phyloP scores from a whole-genome alignment of 2,113 vertebrate genomes.

The Myanophis thanlyinensis region DNA sequence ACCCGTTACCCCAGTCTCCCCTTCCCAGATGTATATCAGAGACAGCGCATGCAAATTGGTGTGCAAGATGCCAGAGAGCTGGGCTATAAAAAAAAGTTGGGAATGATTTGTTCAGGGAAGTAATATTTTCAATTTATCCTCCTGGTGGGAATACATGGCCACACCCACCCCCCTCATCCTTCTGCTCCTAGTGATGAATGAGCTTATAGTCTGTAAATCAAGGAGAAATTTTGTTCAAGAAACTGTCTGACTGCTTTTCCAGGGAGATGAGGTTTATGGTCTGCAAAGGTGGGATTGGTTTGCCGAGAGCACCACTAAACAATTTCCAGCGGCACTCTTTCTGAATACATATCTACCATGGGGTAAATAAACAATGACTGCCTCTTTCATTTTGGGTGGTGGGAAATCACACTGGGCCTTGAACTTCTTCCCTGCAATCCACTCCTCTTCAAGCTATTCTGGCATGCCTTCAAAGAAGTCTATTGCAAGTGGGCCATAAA shows the following conservation, averaged over 20 bases:
- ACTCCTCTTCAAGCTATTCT: neutral
- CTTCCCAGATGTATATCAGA: neutral
- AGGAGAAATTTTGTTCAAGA: constrained; percentile 13
- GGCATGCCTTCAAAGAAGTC: neutral
- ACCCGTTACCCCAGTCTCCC: neutral
- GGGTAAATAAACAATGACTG: neutral
- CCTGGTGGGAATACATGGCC: neutral
- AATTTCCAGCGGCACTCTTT: neutral
- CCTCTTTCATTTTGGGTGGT: neutral
- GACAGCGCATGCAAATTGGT: neutral
- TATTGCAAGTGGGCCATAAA: neutral
- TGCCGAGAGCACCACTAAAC: neutral
- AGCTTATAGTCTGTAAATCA: constrained; percentile 11
- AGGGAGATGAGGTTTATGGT: neutral
- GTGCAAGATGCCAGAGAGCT: neutral
- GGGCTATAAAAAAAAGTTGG: neutral
- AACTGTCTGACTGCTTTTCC: neutral
- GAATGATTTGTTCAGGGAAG: constrained; percentile 19
- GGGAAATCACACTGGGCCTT: neutral
- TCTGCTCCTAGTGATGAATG: constrained; percentile 1
- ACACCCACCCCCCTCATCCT: neutral
- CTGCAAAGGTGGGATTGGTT: neutral
- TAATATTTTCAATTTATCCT: constrained; percentile 4
- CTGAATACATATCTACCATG: neutral
- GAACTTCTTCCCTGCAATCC: neutral